Conservation (phyloP, 2,888 invertebrate genomes). For the Craniophora ligustri region DNA sequence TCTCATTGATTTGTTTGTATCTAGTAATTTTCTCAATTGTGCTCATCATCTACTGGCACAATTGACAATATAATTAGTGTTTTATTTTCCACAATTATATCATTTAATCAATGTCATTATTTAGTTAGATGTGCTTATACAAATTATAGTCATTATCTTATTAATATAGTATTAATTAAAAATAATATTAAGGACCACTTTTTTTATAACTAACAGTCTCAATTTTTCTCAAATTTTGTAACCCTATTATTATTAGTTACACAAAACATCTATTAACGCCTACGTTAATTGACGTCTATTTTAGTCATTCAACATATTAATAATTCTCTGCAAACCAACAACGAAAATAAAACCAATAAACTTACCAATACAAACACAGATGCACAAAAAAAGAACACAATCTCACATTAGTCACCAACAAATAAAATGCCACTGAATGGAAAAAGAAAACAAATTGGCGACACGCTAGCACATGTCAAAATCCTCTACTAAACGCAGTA, state of each 20-base stretch:
- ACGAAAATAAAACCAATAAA: conserved; percentile 24
- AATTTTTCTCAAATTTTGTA: too few relatives aligned
- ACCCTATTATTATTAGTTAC: too few relatives aligned
- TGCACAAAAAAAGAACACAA: conserved; percentile 45
- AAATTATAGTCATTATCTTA: too few relatives aligned
- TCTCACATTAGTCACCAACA: conserved; percentile 50
- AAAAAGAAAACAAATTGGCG: conserved; percentile 54
- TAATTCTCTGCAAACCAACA: background rate
- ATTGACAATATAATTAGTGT: too few relatives aligned
- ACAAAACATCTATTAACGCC: background rate
- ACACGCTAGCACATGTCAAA: conserved; percentile 66
- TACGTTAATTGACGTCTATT: background rate
- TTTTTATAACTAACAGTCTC: too few relatives aligned
- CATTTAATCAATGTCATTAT: background rate
- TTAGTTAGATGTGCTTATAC: too few relatives aligned
- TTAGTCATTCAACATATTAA: too few relatives aligned
- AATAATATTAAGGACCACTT: too few relatives aligned
- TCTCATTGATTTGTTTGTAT: conserved; percentile 54
- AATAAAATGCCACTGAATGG: conserved; percentile 51
- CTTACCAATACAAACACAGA: conserved; percentile 43
- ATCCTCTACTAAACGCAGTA: conserved; percentile 74
- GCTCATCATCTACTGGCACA: too few relatives aligned
- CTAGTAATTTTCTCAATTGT: conserved; percentile 44
- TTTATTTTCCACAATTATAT: background rate
- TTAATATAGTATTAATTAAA: too few relatives aligned